Percentiles rank a stretch among this genome's conserved stretches.
phyloP scores from a whole-genome alignment of 2,113 vertebrate species.

The rabbit (Oryctolagus cuniculus) region DNA sequence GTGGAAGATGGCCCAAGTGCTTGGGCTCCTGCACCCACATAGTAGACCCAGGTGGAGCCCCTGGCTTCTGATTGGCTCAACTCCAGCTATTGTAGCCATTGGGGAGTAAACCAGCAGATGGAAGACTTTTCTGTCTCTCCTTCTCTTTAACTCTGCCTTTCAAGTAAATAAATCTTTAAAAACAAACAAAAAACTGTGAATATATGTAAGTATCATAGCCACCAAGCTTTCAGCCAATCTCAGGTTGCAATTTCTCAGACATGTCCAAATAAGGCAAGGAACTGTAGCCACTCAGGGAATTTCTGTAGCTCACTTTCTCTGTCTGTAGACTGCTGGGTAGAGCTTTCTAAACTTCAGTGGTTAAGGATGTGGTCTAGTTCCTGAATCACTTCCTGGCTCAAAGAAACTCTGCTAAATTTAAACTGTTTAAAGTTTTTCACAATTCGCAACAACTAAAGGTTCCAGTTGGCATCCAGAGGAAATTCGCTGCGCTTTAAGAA shows the following conservation, averaged over 20 bases:
- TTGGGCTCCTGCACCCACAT: no score
- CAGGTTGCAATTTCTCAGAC: neutral
- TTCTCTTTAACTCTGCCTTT: no score
- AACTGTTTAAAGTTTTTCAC: neutral
- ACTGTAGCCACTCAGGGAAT: no score
- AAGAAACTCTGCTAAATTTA: neutral
- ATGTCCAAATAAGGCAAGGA: neutral
- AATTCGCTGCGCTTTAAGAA: neutral
- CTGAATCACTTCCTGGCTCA: neutral
- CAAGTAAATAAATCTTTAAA: no score
- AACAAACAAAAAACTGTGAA: neutral
- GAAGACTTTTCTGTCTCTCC: no score
- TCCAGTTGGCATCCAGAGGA: neutral
- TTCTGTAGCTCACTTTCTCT: neutral
- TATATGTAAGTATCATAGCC: neutral
- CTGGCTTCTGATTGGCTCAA: no score
- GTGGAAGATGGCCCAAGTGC: no score
- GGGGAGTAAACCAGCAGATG: no score
- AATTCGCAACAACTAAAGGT: neutral
- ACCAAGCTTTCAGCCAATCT: neutral
- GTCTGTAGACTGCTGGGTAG: neutral
- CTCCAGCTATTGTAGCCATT: no score
- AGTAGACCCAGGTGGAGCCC: no score
- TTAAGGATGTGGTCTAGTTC: neutral
- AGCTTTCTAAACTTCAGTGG: neutral